Evolutionary conservation across 2,113 vertebrate species (phyloP), one percentile per base, ranked within the genome.

Genomic region (Halcyon malimbica): DNA sequence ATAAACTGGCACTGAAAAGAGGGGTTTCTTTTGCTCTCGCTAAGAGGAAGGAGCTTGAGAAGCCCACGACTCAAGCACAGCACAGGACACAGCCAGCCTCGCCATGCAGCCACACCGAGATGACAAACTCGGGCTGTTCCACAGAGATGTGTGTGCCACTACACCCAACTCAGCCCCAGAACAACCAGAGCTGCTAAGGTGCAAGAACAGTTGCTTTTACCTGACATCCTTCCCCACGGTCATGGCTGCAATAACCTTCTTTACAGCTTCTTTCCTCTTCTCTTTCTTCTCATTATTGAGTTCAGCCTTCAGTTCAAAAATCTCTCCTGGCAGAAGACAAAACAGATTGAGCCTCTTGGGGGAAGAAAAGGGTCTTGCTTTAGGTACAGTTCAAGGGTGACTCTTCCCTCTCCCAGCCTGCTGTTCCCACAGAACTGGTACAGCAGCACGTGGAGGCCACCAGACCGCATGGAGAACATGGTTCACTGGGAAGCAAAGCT

Each of bases 271-370:
- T 97, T 99, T 99, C 94, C 99, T 98, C 95, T 99, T 99, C 97
- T 99, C 99, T 94, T 99, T 99, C 97, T 99, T 99, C 95, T 99
- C 99, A 99, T 99, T 99, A 97, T 99, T 99, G 97, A 99, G 98
- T 88, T 99, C 99, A 41, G 99, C 99, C 97, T 99, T 99, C 97
- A 99, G 97, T 91, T 99, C 99, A 98, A 99, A 99, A 97, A 99
- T 99, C 98, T 99, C 99, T 85, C 99, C 99, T 99, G 90, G 31
- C 86, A 98, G 93, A 70, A 96, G 42, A 96, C 26, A 86, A 83
- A 90, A 71, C 31, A 80, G 24, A 65, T 3, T 70, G 50, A 94
- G 73, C 1, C 62, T 83, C 31, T 62, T 29, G 25, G 33, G 62
- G 89, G 69, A 41, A 14, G 44, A 81, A 87, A 71, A 69, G 7